Percentiles rank a stretch among this genome's conserved stretches.
Evolutionary conservation across 2,797 vertebrate species (phyloP).

Genomic region (Clarias laeviceps): DNA sequence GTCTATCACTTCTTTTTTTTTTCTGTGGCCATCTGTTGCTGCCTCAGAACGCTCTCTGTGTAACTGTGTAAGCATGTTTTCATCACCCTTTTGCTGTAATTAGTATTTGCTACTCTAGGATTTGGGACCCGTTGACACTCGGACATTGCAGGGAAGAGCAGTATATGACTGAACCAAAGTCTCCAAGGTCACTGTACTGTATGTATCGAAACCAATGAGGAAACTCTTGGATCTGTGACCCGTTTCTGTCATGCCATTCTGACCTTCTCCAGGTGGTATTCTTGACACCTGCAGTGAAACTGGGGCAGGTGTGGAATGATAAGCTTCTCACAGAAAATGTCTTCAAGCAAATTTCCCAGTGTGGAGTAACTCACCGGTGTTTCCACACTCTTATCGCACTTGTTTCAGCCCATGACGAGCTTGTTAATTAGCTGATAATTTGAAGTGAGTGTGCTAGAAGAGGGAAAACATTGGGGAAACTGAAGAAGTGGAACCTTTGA

Average conservation of each 20-base stretch:
- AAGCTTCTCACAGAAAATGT: neutral
- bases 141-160: neutral
- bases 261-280: slow-evolving; percentile 27
- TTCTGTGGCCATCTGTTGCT: slow-evolving; percentile 3
- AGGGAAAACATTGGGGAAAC: slow-evolving; percentile 1
- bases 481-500: slow-evolving; percentile 12
- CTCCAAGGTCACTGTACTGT: slow-evolving; percentile 44
- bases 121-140: neutral
- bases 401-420: slow-evolving; percentile 9
- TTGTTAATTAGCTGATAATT: slow-evolving; percentile 43
- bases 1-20: slow-evolving; percentile 9
- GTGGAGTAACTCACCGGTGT: neutral
- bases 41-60: neutral
- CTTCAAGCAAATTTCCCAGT: neutral
- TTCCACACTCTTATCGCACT: slow-evolving; percentile 14
- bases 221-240: neutral
- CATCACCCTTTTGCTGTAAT: neutral
- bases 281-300: slow-evolving; percentile 1
- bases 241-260: neutral
- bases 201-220: slow-evolving; percentile 14
- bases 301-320: neutral
- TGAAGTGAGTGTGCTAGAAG: slow-evolving; percentile 17
- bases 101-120: neutral
- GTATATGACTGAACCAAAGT: slow-evolving; percentile 35
- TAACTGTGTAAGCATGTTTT: slow-evolving; percentile 1